A percentile compares a stretch with the other conserved stretches of the same genome.
These are phyloP conservation scores for Cebidichthys violaceus DNA, from an alignment of 2,113 vertebrate genomes.

Conservation along the genomic window DNA sequence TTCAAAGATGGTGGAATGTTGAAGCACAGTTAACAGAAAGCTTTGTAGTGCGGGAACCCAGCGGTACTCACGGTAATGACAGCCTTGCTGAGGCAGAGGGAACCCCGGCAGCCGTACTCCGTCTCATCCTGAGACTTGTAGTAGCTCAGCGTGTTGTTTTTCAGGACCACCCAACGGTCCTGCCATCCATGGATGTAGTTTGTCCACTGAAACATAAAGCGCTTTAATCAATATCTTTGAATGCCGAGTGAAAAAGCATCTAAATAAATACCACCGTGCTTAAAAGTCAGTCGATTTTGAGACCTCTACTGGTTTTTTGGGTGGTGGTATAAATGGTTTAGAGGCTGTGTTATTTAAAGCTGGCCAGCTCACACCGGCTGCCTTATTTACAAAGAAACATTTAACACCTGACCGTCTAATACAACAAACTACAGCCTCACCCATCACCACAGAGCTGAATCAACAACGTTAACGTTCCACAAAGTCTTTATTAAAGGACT, in stretches of 20 bases:
- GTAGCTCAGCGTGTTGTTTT: constrained; percentile 95
- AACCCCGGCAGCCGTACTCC: constrained; percentile 96
- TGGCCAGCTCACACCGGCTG: not conserved
- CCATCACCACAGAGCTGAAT: not conserved
- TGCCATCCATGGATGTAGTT: constrained; percentile 99
- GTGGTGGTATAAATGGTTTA: not conserved
- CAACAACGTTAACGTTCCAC: not conserved
- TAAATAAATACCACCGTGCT: not conserved
- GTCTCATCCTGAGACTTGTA: constrained; percentile 98
- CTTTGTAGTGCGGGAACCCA: not conserved
- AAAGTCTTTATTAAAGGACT: not conserved
- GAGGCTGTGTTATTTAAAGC: not conserved
- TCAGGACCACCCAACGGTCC: constrained; percentile 97
- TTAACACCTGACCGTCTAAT: not conserved
- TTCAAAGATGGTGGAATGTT: not conserved
- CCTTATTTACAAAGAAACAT: not conserved
- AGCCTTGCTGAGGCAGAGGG: constrained; percentile 97
- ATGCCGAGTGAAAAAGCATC: not conserved
- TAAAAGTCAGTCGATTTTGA: not conserved
- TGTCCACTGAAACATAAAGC: constrained; percentile 89
- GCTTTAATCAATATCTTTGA: not conserved
- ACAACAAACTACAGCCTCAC: not conserved
- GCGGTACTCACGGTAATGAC: constrained; percentile 91
- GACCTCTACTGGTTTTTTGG: not conserved
- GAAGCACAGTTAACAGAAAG: not conserved